Evolutionary conservation across 2,113 vertebrate species (phyloP), one percentile per base, ranked within the genome.

Genomic region (Vimba vimba): DNA sequence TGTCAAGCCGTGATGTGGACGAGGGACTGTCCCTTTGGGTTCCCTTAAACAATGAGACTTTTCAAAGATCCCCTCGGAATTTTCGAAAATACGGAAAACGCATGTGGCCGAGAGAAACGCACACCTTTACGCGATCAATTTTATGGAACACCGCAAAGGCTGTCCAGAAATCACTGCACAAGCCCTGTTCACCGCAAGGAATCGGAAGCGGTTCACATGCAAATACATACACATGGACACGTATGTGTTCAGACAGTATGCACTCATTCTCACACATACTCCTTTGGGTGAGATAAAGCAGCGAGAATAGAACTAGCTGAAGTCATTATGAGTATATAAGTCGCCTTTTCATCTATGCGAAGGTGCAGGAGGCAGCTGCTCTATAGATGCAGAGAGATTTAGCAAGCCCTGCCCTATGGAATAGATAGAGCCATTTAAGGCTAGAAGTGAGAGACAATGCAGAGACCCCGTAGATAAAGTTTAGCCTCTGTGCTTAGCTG

Each of bases 131-230:
- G 89, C 87, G 87, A 91, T 90, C 90, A 89, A 86, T 93, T 92
- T 92, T 86, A 91, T 88, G 88, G 87, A 90, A 93, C 90, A 80
- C 90, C 39, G 86, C 86, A 91, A 89, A 90, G 79, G 78, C 87
- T 91, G 82, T 89, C 90, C 88, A 76, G 82, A 90, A 92, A 90
- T 91, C 90, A 91, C 92, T 91, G 89, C 64, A 75, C 84, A 92
- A 87, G 50, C 87, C 84, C 82, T n/a, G 13, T 88, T 90, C 86
- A 50, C 73, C 13, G n/a, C 91, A 93, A 92, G 92, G 90, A 86
- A 75, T 88, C 27, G 62, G 83, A 77, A 13, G n/a, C 4, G 13
- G 36, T 45, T 74, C 68, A 80, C 50, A 55, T 19, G 76, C 62
- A 69, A 75, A 76, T 80, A 84, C 52, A 68, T 36, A 21, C 9